These are phyloP conservation scores for Cataglyphis cursor DNA, from an alignment of 2,888 invertebrate species.

Conservation along the genomic window DNA sequence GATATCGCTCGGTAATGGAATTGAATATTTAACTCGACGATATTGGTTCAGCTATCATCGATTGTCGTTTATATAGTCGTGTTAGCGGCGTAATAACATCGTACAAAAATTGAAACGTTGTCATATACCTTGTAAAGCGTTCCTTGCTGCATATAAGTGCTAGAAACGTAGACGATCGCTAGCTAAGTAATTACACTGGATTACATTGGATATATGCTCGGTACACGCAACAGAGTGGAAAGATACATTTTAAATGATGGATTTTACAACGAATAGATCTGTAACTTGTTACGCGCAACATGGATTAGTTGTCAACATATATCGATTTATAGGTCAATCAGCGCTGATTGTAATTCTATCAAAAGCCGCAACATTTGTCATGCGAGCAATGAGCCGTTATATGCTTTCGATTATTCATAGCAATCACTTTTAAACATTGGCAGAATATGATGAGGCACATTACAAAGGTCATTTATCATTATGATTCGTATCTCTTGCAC, in stretches of 20 bases:
- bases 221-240: not conserved
- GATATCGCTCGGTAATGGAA: conserved; percentile 41
- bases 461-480: not conserved
- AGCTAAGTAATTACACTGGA: conserved; percentile 34
- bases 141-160: not conserved
- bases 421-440: conserved; percentile 10
- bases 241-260: conserved; percentile 13
- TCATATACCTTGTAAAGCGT: not conserved
- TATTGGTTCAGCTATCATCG: conserved; percentile 36
- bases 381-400: not conserved
- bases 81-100: conserved; percentile 6
- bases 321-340: conserved; percentile 31
- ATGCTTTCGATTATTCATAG: not conserved
- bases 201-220: conserved; percentile 11
- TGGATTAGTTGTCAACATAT: conserved; percentile 27
- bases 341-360: conserved; percentile 30
- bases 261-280: conserved; percentile 29
- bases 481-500: not conserved
- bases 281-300: not conserved
- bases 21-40: conserved; percentile 45
- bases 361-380: conserved; percentile 9
- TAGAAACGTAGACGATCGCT: conserved; percentile 1
- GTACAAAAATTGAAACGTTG: conserved; percentile 30
- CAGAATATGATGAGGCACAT: not conserved
- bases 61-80: conserved; percentile 37